Conservation (phyloP, 2,888 invertebrate genomes). For the Rhagonycha lutea region DNA sequence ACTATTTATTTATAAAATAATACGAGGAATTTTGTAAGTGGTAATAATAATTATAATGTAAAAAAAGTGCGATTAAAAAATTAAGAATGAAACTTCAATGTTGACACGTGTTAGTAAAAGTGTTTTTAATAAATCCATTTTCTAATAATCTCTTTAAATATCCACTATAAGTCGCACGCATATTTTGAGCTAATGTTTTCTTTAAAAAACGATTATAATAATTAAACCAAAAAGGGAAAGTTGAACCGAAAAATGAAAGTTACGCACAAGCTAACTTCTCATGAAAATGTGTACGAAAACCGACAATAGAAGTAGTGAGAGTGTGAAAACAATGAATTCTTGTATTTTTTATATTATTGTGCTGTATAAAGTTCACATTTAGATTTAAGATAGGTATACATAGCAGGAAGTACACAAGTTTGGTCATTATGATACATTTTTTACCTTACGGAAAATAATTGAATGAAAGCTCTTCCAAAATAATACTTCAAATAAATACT, state of each 20-base stretch:
- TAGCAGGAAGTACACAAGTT: constrained; percentile 9
- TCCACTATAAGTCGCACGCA: not conserved
- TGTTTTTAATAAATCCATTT: not conserved
- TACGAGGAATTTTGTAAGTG: not conserved
- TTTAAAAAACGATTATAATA: constrained; percentile 5
- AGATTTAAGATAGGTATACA: constrained; percentile 11
- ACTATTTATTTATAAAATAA: not conserved
- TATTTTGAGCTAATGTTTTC: constrained; percentile 1
- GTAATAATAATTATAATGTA: not conserved
- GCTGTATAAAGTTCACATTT: constrained; percentile 11
- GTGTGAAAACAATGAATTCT: constrained; percentile 22
- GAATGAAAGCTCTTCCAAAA: not conserved
- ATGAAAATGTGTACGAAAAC: constrained; percentile 33
- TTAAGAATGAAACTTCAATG: not conserved
- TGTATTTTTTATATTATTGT: constrained; percentile 5
- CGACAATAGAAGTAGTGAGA: constrained; percentile 30
- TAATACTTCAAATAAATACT: not conserved
- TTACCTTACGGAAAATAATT: constrained; percentile 17
- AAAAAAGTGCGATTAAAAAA: not conserved
- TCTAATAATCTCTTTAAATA: not conserved
- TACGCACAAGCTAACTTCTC: constrained; percentile 31
- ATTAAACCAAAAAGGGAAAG: constrained; percentile 30
- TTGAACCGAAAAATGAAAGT: constrained; percentile 34
- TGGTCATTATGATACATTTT: constrained; percentile 12
- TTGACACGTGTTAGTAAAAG: not conserved